Evolutionary conservation across 2,888 invertebrate genomes (phyloP).

Genomic region (Drosophila quasianomalipes): DNA sequence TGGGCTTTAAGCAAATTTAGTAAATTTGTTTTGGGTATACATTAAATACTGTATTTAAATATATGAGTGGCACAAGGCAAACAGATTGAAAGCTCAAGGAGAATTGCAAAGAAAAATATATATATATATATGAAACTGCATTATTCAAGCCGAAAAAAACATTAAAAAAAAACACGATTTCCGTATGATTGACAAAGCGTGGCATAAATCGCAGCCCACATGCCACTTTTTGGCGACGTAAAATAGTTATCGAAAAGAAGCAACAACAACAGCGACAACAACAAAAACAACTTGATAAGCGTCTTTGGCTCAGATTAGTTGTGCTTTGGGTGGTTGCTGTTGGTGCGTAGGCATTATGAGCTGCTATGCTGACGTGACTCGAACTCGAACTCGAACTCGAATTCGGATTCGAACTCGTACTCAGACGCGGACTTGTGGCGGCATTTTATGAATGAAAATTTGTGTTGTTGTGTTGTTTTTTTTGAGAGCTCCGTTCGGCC

Average conservation of each 20-base stretch:
- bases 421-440: slow-evolving; percentile 39
- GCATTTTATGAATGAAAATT: slow-evolving; percentile 77
- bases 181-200: slow-evolving; percentile 58
- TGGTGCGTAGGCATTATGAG: slow-evolving; percentile 62
- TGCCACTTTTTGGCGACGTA: slow-evolving; percentile 29
- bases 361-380: slow-evolving; percentile 47
- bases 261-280: slow-evolving; percentile 5
- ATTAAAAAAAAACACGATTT: slow-evolving; percentile 34
- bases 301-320: slow-evolving; percentile 46
- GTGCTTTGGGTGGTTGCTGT: neutral
- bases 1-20: slow-evolving; percentile 9
- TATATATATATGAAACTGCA: slow-evolving; percentile 7
- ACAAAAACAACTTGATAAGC: slow-evolving; percentile 65
- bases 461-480: neutral
- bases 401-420: neutral
- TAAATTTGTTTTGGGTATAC: neutral
- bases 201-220: slow-evolving; percentile 47
- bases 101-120: slow-evolving; percentile 18
- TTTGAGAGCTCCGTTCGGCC: neutral
- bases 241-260: slow-evolving; percentile 7
- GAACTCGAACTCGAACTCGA: slow-evolving; percentile 42
- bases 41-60: slow-evolving; percentile 3
- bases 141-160: neutral
- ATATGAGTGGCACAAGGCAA: slow-evolving; percentile 19
- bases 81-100: slow-evolving; percentile 33